Evolutionary conservation across 2,797 vertebrate genomes (phyloP).

Genomic region (Poecile montanus): DNA sequence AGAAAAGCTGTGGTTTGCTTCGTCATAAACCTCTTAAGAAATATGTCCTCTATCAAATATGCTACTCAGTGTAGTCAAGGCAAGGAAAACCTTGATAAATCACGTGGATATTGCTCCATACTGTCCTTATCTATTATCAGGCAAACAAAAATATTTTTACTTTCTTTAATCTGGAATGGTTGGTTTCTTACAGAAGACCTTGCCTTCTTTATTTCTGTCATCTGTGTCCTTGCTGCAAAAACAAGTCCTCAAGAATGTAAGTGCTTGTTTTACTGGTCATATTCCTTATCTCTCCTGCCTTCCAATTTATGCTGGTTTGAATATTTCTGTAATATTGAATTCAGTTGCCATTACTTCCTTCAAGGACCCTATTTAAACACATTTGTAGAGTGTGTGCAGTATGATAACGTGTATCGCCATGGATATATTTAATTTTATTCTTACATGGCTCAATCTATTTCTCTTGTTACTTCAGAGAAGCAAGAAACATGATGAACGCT

Average conservation of each 20-base stretch:
- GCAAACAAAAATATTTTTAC: background rate
- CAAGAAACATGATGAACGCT: background rate
- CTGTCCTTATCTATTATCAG: background rate
- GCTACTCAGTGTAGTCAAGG: background rate
- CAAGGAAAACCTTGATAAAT: background rate
- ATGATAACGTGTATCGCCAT: rapidly evolving
- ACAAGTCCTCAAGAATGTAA: background rate
- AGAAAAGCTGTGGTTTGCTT: background rate
- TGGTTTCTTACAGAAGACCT: background rate
- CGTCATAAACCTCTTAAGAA: background rate
- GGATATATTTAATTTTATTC: slow-evolving; percentile 16
- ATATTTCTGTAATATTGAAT: background rate
- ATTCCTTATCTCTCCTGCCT: background rate
- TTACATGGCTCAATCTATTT: background rate
- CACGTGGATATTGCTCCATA: background rate
- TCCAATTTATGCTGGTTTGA: background rate
- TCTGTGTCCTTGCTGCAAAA: background rate
- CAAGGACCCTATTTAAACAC: background rate
- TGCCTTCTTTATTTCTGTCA: background rate
- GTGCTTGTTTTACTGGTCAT: background rate
- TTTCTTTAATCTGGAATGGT: background rate
- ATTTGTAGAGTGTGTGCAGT: background rate
- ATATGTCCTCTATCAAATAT: background rate
- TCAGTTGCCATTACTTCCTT: background rate
- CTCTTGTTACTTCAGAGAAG: background rate